Conservation (phyloP, 2,797 vertebrate genomes). For the Amblyraja radiata region DNA sequence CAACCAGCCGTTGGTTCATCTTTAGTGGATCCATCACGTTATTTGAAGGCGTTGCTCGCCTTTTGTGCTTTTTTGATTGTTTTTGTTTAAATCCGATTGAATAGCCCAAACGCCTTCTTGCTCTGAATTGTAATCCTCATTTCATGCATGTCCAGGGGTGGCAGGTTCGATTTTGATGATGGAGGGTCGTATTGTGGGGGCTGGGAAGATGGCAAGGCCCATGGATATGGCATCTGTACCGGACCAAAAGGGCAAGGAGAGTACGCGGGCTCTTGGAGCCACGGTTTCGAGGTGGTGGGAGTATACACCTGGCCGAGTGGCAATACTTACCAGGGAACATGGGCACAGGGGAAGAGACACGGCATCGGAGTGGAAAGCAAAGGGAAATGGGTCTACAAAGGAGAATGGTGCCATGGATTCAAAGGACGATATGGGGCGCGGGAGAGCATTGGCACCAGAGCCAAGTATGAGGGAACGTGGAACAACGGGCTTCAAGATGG, state of each 20-base stretch:
- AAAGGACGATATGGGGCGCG: constrained; percentile 96
- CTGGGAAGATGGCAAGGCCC: constrained; percentile 98
- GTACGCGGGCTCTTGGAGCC: constrained; percentile 94
- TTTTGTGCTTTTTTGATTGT: neutral
- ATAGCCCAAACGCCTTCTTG: constrained; percentile 34
- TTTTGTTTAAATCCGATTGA: constrained; percentile 23
- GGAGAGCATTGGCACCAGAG: constrained; percentile 84
- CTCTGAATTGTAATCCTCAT: constrained; percentile 82
- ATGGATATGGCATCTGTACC: constrained; percentile 96
- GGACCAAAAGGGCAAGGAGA: constrained; percentile 98
- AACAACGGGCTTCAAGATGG: constrained; percentile 97
- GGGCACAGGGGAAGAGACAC: constrained; percentile 96
- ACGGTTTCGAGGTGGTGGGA: constrained; percentile 94
- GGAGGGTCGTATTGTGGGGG: constrained; percentile 99
- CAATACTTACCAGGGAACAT: constrained; percentile 97
- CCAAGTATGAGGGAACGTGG: constrained; percentile 96
- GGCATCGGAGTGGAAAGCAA: constrained; percentile 94
- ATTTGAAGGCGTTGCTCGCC: constrained; percentile 21
- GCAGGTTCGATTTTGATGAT: constrained; percentile 99
- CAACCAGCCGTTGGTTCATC: constrained; percentile 3
- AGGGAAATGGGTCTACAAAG: constrained; percentile 96
- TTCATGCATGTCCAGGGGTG: constrained; percentile 99
- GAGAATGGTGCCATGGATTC: constrained; percentile 97
- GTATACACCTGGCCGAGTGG: constrained; percentile 98
- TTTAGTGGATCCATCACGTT: neutral